Evolutionary conservation across 2,113 vertebrate genomes (phyloP).

Genomic region (Cygnus atratus): DNA sequence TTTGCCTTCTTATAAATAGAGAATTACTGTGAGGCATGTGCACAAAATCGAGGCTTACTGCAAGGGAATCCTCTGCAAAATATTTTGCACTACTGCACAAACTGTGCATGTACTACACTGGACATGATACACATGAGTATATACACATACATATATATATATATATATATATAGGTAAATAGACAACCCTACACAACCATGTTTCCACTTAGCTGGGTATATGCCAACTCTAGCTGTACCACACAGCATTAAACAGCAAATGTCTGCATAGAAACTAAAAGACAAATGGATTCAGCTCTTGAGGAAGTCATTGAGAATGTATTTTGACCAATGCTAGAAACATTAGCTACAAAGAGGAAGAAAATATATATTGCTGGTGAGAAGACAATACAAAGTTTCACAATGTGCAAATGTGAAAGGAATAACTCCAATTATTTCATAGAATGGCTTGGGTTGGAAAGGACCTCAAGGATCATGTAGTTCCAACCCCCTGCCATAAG

Average conservation of each 20-base stretch:
- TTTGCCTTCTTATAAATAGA: conserved; percentile 32
- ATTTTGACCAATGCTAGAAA: not conserved
- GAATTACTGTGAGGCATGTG: conserved; percentile 41
- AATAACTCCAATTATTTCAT: not conserved
- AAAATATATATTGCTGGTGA: not conserved
- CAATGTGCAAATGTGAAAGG: not conserved
- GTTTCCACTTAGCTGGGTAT: not conserved
- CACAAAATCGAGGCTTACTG: conserved; percentile 24
- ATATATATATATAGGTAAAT: not conserved
- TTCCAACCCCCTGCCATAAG: too few relatives aligned
- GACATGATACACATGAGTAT: conserved; percentile 26
- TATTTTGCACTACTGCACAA: not conserved
- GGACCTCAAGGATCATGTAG: too few relatives aligned
- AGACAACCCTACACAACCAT: not conserved
- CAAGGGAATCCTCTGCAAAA: not conserved
- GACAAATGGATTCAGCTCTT: not conserved
- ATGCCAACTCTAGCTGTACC: not conserved
- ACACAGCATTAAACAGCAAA: not conserved
- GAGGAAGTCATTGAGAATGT: not conserved
- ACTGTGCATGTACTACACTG: not conserved
- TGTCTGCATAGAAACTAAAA: not conserved
- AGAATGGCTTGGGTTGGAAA: too few relatives aligned
- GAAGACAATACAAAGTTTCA: not conserved
- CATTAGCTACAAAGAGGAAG: not conserved
- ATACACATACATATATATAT: conserved; percentile 39